These are phyloP conservation scores for Drosophila pseudotakahashii DNA, from an alignment of 2,888 invertebrate genomes.

Conservation along the genomic window DNA sequence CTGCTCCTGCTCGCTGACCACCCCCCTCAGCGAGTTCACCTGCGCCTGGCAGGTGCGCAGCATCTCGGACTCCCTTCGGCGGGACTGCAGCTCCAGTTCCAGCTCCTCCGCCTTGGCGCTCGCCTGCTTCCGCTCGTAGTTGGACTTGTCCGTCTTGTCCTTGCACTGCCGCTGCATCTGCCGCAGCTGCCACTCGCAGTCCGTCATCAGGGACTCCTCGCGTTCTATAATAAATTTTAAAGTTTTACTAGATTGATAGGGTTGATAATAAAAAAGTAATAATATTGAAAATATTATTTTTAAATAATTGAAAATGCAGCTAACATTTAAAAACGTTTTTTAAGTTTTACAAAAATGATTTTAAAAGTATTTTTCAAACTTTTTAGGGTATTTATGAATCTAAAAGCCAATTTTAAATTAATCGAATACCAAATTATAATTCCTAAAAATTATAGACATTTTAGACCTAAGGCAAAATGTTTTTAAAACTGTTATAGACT, in stretches of 20 bases:
- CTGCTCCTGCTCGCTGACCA: constrained; percentile 86
- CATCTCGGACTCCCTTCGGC: constrained; percentile 83
- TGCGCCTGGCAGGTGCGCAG: constrained; percentile 86
- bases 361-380: too few relatives aligned
- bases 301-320: too few relatives aligned
- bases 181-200: constrained; percentile 93
- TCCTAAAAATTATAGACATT: too few relatives aligned
- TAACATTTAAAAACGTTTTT: too few relatives aligned
- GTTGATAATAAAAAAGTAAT: too few relatives aligned
- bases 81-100: constrained; percentile 74
- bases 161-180: constrained; percentile 90
- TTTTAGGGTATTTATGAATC: too few relatives aligned
- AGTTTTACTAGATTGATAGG: not conserved
- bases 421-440: too few relatives aligned
- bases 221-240: constrained; percentile 83
- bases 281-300: too few relatives aligned
- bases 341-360: too few relatives aligned
- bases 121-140: constrained; percentile 86
- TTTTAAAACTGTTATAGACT: too few relatives aligned
- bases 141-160: constrained; percentile 87
- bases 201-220: constrained; percentile 90
- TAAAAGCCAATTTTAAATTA: too few relatives aligned
- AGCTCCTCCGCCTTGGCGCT: constrained; percentile 81
- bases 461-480: too few relatives aligned
- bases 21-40: constrained; percentile 86